phyloP scores from a whole-genome alignment of 2,888 invertebrate species.

The Oscheius sp. region DNA sequence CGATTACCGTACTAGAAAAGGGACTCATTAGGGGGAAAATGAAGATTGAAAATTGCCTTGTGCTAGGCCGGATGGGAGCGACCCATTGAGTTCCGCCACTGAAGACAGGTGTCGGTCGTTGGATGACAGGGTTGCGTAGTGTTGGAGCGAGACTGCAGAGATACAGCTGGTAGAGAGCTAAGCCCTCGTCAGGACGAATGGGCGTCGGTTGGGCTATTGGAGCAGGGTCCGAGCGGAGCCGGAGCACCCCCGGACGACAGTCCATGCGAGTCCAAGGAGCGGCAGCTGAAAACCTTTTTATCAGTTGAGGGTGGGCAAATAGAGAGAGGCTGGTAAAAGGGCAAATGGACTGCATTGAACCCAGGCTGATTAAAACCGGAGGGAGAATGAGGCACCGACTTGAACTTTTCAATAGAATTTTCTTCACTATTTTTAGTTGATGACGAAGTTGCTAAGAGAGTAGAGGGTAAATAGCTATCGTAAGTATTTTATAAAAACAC shows the following conservation, averaged over 20 bases:
- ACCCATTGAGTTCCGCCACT: constrained; percentile 18
- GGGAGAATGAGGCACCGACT: too few species aligned
- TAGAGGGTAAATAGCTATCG: too few species aligned
- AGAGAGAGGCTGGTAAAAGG: constrained; percentile 3
- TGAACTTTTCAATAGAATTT: too few species aligned
- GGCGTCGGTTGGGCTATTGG: constrained; percentile 31
- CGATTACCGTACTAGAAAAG: constrained; percentile 9
- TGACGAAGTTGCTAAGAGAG: too few species aligned
- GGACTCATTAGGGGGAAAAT: background rate
- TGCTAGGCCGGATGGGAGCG: constrained; percentile 6
- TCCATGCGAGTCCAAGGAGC: constrained; percentile 14
- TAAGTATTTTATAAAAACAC: too few species aligned
- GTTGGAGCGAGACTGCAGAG: constrained; percentile 19
- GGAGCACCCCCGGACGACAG: constrained; percentile 27
- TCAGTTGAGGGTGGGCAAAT: constrained; percentile 5
- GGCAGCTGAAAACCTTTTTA: constrained; percentile 1
- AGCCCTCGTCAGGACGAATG: constrained; percentile 28
- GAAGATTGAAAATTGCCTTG: constrained; percentile 1
- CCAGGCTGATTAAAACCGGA: too few species aligned
- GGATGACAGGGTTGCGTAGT: constrained; percentile 9
- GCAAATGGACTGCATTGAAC: background rate
- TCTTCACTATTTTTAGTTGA: too few species aligned
- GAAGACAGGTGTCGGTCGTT: constrained; percentile 1
- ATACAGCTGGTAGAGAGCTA: constrained; percentile 30
- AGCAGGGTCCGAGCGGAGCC: constrained; percentile 29